Evolutionary conservation across 1,140 invertebrate species (phyloP).

Genomic region (Cepaea nemoralis): DNA sequence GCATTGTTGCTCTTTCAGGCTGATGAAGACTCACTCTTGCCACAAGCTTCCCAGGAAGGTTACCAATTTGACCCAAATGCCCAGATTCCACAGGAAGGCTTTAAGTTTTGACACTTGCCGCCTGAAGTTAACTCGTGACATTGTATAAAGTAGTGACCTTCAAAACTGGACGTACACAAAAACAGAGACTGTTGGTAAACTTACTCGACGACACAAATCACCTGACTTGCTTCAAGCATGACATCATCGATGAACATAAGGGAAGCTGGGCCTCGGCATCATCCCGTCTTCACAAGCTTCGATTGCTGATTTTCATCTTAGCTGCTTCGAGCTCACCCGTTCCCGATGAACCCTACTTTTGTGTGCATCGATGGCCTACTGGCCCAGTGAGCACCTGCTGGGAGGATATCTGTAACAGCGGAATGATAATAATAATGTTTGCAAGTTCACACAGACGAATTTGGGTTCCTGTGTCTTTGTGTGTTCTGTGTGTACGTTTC

Average conservation of each 20-base stretch:
- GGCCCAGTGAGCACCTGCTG: neutral
- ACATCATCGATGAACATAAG: neutral
- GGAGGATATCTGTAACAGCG: neutral
- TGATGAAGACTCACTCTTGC: constrained; percentile 83
- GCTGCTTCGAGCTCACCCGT: neutral
- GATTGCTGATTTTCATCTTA: neutral
- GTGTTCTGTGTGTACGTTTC: neutral
- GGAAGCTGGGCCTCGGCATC: neutral
- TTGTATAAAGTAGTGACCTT: constrained; percentile 37
- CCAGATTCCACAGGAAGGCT: constrained; percentile 83
- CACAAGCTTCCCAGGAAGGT: constrained; percentile 80
- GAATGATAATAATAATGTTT: too few species aligned
- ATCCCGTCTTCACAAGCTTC: neutral
- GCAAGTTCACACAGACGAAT: too few species aligned
- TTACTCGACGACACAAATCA: neutral
- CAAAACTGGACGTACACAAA: neutral
- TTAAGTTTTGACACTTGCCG: constrained; percentile 78
- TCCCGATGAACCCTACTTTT: neutral
- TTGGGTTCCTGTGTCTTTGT: neutral
- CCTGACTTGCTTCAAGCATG: neutral
- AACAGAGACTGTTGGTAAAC: neutral
- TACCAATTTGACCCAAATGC: constrained; percentile 90
- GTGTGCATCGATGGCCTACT: neutral
- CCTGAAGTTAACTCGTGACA: constrained; percentile 19
- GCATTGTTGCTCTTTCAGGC: constrained; percentile 75